A percentile compares a stretch with the other conserved stretches of the same genome.
Conservation (phyloP, 53 echinoderm and acorn worm species). For the Echinarachnius parma region DNA sequence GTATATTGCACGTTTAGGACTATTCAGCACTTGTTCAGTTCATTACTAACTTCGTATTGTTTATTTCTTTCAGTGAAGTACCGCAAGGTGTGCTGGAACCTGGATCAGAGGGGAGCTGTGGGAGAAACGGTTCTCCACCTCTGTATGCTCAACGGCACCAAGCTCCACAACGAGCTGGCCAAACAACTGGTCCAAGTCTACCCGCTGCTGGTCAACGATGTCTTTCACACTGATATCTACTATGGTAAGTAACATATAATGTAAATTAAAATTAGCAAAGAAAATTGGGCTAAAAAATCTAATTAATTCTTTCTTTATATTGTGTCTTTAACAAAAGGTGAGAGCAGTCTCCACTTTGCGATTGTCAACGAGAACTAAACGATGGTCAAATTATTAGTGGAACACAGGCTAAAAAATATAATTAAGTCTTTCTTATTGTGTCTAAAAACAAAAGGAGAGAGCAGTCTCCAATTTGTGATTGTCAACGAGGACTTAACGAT, state of each 20-base stretch:
- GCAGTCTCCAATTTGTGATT: too few species aligned
- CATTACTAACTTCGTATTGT: background rate
- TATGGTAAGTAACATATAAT: constrained; percentile 61
- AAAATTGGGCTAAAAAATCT: background rate
- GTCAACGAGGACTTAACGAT: too few species aligned
- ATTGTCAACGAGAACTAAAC: too few species aligned
- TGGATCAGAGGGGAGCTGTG: constrained; percentile 78
- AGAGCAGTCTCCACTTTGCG: too few species aligned
- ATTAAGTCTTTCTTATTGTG: too few species aligned
- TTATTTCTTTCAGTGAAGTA: background rate
- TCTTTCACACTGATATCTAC: constrained; percentile 77
- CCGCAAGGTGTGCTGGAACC: constrained; percentile 69
- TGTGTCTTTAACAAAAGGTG: too few species aligned
- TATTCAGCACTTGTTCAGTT: too few species aligned
- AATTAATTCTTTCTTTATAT: background rate
- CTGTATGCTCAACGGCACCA: constrained; percentile 74
- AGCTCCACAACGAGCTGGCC: constrained; percentile 85
- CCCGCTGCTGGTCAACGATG: constrained; percentile 76
- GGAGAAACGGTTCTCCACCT: constrained; percentile 93
- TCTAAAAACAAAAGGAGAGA: too few species aligned
- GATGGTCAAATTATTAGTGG: too few species aligned
- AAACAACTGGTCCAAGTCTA: constrained; percentile 67
- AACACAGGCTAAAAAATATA: too few species aligned
- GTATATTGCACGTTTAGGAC: too few species aligned
- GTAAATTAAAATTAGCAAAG: background rate